Conservation (phyloP, 2,113 vertebrate genomes). For the Vimba vimba region DNA sequence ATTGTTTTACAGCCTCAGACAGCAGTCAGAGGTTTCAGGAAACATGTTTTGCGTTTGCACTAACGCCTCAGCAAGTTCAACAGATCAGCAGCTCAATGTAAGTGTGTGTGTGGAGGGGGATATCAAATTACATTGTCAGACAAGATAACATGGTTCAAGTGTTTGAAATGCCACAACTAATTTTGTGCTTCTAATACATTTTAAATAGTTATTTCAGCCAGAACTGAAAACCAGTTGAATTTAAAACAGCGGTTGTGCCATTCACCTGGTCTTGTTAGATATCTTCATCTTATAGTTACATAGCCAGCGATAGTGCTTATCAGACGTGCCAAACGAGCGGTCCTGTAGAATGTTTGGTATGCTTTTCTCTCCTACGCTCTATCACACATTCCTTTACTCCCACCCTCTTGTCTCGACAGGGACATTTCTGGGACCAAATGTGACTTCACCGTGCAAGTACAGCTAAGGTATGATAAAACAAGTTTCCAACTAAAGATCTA, state of each 20-base stretch:
- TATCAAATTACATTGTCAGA: not conserved
- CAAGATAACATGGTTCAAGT: not conserved
- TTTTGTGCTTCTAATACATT: not conserved
- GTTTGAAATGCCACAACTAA: not conserved
- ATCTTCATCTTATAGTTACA: not conserved
- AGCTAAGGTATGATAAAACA: conserved; percentile 85
- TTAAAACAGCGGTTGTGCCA: not conserved
- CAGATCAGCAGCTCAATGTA: conserved; percentile 99
- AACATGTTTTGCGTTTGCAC: conserved; percentile 96
- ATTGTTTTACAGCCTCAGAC: conserved; percentile 82
- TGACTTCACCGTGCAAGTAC: conserved; percentile 99
- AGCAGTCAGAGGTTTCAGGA: conserved; percentile 97
- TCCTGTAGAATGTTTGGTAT: conserved; percentile 36
- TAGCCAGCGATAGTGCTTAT: conserved; percentile 15
- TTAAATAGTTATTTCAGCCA: not conserved
- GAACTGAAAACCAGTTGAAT: conserved; percentile 1
- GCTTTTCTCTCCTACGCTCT: conserved; percentile 20
- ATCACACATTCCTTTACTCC: conserved; percentile 14
- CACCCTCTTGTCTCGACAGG: conserved; percentile 72
- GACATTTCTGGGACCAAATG: conserved; percentile 99
- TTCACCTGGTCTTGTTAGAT: not conserved
- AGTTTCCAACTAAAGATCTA: not conserved
- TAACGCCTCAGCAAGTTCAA: conserved; percentile 97
- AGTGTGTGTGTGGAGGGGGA: conserved; percentile 66
- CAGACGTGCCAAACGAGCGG: conserved; percentile 13